phyloP scores from a whole-genome alignment of 2,113 vertebrate genomes.

The Pituophis catenifer region DNA sequence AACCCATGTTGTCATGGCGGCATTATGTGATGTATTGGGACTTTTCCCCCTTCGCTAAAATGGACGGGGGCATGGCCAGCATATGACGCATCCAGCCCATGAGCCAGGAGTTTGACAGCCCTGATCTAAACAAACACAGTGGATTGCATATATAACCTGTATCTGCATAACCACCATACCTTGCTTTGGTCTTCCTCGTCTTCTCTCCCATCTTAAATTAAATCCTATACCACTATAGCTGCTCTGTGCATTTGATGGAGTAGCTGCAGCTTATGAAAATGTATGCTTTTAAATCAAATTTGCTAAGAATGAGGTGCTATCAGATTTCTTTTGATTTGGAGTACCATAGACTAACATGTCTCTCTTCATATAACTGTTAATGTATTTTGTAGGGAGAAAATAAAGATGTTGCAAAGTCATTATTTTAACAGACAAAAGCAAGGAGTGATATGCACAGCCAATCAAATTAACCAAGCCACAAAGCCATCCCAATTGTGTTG shows the following conservation, averaged over 20 bases:
- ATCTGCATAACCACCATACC: no score
- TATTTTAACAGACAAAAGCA: background rate
- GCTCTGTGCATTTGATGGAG: background rate
- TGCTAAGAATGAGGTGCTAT: background rate
- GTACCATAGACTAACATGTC: background rate
- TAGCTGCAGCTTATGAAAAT: background rate
- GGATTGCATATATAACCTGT: no score
- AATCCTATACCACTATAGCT: background rate
- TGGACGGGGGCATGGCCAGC: no score
- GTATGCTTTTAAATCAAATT: background rate
- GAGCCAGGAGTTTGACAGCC: no score
- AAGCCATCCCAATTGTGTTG: background rate
- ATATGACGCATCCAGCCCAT: no score
- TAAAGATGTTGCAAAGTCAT: background rate
- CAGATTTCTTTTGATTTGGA: background rate
- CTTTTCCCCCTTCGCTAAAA: no score
- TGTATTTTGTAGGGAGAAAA: background rate
- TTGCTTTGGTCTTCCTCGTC: background rate
- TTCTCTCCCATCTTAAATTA: background rate
- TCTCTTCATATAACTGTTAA: background rate
- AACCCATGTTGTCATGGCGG: no score
- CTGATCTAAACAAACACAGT: background rate
- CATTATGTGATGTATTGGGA: no score
- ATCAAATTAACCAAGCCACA: background rate
- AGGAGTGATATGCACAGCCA: background rate